Percentiles rank a stretch among this genome's conserved stretches.
These are phyloP conservation scores for Diacarnus erythraeanus DNA, from an alignment of 37 sponge, comb jelly and placozoan genomes.

Conservation along the genomic window DNA sequence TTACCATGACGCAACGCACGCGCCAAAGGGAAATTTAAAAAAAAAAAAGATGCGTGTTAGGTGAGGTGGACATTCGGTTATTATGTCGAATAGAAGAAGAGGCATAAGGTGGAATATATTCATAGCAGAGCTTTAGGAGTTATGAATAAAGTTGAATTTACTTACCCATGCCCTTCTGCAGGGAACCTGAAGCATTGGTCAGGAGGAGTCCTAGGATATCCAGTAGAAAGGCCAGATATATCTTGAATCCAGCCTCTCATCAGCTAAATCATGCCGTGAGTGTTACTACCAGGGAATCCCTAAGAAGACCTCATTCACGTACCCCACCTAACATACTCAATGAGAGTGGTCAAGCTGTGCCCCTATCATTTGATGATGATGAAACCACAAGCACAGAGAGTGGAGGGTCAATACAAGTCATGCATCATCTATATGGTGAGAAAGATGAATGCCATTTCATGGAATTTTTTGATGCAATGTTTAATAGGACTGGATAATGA, in stretches of 20 bases:
- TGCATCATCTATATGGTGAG: constrained; percentile 29
- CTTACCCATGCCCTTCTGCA: no score
- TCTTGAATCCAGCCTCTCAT: neutral
- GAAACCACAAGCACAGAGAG: constrained; percentile 7
- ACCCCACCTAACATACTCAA: constrained; percentile 24
- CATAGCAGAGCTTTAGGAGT: no score
- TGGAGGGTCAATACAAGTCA: neutral
- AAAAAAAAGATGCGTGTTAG: no score
- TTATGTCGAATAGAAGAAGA: no score
- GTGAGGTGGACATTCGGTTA: no score
- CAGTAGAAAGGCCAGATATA: neutral
- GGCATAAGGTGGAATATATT: no score
- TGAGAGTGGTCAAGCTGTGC: constrained; percentile 81
- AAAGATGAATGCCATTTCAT: neutral
- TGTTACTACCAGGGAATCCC: constrained; percentile 11
- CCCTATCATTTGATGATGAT: constrained; percentile 30
- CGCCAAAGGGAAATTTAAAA: no score
- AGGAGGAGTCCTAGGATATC: constrained; percentile 43
- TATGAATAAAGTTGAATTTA: no score
- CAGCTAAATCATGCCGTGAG: neutral
- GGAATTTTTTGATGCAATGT: neutral
- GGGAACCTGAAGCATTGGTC: no score
- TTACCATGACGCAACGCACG: no score
- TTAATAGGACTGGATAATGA: neutral
- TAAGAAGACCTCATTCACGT: neutral